These are phyloP conservation scores for Cosmorhoe ocellata DNA, from an alignment of 2,888 invertebrate species.

Conservation along the genomic window DNA sequence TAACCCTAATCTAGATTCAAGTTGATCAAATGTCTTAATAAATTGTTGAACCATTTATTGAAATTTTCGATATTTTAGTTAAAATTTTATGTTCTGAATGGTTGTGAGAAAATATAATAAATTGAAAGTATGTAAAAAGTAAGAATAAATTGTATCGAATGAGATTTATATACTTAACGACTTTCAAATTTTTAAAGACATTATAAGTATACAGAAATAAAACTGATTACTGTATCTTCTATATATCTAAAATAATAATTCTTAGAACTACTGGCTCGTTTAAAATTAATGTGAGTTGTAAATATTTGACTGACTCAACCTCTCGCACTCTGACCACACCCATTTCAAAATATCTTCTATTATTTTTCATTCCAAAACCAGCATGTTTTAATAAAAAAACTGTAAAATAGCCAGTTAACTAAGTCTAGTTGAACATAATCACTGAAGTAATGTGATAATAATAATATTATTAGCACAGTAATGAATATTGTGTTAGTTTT, in stretches of 20 bases:
- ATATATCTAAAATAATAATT: conserved; percentile 1
- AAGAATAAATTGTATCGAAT: conserved; percentile 20
- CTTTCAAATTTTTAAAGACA: conserved; percentile 30
- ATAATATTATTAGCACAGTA: conserved; percentile 30
- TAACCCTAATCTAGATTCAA: conserved; percentile 40
- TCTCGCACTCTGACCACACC: conserved; percentile 1
- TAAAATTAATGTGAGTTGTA: background rate
- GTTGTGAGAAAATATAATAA: conserved; percentile 40
- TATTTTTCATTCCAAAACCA: conserved; percentile 3
- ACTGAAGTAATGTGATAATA: conserved; percentile 60
- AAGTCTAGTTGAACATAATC: conserved; percentile 56
- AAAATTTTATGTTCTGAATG: conserved; percentile 37
- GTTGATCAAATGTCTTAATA: conserved; percentile 46
- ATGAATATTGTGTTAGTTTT: conserved; percentile 16
- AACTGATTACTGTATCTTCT: conserved; percentile 16
- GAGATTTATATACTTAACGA: conserved; percentile 24
- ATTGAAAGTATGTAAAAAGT: conserved; percentile 33
- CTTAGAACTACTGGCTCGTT: background rate
- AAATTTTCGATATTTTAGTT: conserved; percentile 26
- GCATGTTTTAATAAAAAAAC: conserved; percentile 20
- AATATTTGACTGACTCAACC: background rate
- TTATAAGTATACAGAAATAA: conserved; percentile 21
- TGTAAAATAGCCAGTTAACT: conserved; percentile 47
- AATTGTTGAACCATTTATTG: conserved; percentile 43
- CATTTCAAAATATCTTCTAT: background rate